Evolutionary conservation across 1,140 invertebrate species (phyloP), one percentile per base, ranked within the genome.

Genomic region (Orussus abietinus): DNA sequence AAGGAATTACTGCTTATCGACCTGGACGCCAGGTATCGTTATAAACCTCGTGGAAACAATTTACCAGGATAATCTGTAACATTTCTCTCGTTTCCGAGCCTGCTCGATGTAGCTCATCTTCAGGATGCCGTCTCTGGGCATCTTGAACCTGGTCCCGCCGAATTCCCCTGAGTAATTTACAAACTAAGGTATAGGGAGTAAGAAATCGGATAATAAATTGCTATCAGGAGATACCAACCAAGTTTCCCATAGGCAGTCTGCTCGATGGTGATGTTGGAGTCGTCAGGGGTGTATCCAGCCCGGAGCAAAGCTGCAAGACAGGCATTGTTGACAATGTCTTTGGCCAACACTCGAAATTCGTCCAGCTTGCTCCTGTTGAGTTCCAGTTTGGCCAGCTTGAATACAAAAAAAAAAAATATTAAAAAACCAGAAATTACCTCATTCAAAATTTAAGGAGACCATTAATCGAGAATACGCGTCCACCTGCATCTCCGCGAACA

Each of bases 91-190:
- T 57, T 92, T 92, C 42, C 83, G 82, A 1, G 85, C 84, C 52
- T 90, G 86, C 52, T 91, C 83, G 19, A 86, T 88, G 54, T 89
- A 92, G 14, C 84, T 85, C 76, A 89, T 84, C 55, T 80, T 85
- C 48, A 57, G 72, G 60, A 53, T 66, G 55, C 64, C 70, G 56
- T 64, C 56, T 21, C 56, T 60, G n/a, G 47, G 58, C 39, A 58
- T 55, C 51, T 49, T 55, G 14, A 67, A 48, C 40, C 62, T 62
- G 3, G 42, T 33, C 4, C 51, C 70, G 52, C 56, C 55, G 19
- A 51, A 47, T 28, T 38, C 29, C 42, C 51, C 15, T 7, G 10
- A 28, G 13, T 25, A 14, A 25, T 19, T 18, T 20, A 5, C 14
- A 18, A 13, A n/a, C n/a, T n/a, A n/a, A n/a, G n/a, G n/a, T n/a